phyloP scores from a whole-genome alignment of 2,888 invertebrate species.

The Campoplex capitator region DNA sequence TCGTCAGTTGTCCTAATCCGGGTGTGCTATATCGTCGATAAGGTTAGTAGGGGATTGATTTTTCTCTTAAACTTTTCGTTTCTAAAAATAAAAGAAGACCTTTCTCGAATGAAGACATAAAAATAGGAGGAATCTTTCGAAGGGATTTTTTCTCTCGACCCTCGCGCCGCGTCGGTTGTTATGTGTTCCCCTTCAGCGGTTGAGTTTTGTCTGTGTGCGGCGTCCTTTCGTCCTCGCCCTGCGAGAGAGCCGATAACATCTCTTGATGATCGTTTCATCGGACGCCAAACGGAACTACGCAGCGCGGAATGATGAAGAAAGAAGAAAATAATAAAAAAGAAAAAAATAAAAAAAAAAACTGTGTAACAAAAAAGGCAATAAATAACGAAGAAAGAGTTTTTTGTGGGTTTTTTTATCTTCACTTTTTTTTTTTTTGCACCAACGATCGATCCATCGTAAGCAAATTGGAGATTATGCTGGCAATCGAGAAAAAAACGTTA shows the following conservation, averaged over 20 bases:
- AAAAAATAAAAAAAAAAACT: conserved; percentile 11
- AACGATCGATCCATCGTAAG: conserved; percentile 31
- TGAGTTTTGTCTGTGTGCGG: background rate
- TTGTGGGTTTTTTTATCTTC: background rate
- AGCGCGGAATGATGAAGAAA: conserved; percentile 1
- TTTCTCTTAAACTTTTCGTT: conserved; percentile 48
- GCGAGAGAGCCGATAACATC: conserved; percentile 44
- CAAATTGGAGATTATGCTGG: background rate
- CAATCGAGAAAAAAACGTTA: background rate
- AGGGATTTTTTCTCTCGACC: conserved; percentile 42
- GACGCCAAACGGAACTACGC: conserved; percentile 23
- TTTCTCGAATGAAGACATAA: conserved; percentile 28
- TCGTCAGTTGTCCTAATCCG: conserved; percentile 12
- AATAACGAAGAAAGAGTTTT: background rate
- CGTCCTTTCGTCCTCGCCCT: conserved; percentile 60
- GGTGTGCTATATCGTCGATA: conserved; percentile 12
- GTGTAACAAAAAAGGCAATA: background rate
- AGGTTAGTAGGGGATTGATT: conserved; percentile 54
- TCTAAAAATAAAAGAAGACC: conserved; percentile 60
- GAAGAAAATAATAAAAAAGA: background rate
- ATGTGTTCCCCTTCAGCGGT: background rate
- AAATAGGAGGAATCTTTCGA: conserved; percentile 54
- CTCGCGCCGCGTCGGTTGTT: background rate
- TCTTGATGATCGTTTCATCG: conserved; percentile 49
- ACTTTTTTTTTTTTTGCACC: background rate